Conservation (phyloP, 2,113 vertebrate species). For the Anser cygnoides region DNA sequence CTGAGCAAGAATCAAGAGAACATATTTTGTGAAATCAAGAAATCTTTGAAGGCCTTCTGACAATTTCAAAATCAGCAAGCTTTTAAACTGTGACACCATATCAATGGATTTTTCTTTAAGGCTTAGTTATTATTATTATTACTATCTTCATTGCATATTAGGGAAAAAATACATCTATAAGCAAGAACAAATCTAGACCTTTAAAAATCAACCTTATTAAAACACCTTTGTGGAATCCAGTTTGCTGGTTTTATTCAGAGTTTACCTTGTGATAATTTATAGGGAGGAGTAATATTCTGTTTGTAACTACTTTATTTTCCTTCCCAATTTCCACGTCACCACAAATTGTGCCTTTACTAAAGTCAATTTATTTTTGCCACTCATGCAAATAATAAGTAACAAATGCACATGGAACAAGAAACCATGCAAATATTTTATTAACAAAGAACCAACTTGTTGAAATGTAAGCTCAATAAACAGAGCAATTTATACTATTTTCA, state of each 20-base stretch:
- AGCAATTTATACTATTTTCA: too few species aligned
- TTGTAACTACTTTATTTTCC: not conserved
- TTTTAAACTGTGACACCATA: not conserved
- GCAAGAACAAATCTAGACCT: not conserved
- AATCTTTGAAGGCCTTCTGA: not conserved
- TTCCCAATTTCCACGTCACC: not conserved
- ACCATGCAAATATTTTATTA: too few species aligned
- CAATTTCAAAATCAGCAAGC: not conserved
- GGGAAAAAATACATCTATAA: not conserved
- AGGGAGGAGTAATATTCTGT: not conserved
- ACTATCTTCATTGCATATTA: not conserved
- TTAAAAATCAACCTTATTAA: not conserved
- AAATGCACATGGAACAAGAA: not conserved
- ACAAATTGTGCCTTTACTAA: not conserved
- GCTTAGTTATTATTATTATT: too few species aligned
- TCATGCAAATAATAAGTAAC: not conserved
- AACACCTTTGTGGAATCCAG: not conserved
- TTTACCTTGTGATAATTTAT: not conserved
- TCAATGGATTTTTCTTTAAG: not conserved
- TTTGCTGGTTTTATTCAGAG: not conserved
- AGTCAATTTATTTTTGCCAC: not conserved
- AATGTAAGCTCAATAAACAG: too few species aligned
- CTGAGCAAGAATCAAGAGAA: not conserved
- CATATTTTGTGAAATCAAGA: not conserved
- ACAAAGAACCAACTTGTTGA: too few species aligned